Evolutionary conservation across 2,113 vertebrate genomes (phyloP).

Genomic region (Amia ocellicauda): DNA sequence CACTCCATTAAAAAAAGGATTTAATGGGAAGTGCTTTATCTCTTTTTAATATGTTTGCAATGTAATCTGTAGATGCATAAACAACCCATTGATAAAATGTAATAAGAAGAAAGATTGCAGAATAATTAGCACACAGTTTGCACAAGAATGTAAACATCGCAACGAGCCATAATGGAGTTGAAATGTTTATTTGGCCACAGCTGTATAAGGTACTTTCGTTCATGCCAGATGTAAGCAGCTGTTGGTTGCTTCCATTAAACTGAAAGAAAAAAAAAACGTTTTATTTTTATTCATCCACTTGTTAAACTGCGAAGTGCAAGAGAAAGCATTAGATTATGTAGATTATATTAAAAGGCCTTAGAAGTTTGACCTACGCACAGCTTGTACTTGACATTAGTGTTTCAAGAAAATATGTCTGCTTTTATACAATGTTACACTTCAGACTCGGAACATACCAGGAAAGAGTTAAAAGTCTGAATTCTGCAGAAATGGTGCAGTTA

Average conservation of each 20-base stretch:
- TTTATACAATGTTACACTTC: no score
- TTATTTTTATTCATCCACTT: no score
- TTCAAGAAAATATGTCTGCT: no score
- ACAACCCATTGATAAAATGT: conserved; percentile 76
- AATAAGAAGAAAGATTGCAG: conserved; percentile 65
- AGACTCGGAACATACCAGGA: no score
- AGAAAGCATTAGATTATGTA: no score
- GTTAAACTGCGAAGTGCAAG: no score
- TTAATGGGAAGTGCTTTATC: conserved; percentile 46
- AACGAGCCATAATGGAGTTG: conserved; percentile 40
- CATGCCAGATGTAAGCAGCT: conserved; percentile 70
- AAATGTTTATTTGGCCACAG: conserved; percentile 73
- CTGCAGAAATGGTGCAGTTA: no score
- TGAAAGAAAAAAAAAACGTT: conserved; percentile 39
- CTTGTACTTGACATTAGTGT: no score
- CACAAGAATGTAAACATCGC: conserved; percentile 64
- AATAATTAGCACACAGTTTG: conserved; percentile 69
- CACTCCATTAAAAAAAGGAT: conserved; percentile 47
- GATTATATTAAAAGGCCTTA: no score
- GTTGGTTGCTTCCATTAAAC: no score
- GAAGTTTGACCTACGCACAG: no score
- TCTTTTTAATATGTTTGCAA: conserved; percentile 66
- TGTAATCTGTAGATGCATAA: conserved; percentile 70
- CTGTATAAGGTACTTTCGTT: conserved; percentile 53
- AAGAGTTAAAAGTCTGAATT: no score